Percentiles rank a stretch among this genome's conserved stretches.
phyloP scores from a whole-genome alignment of 2,113 vertebrate genomes.

The Sylvia atricapilla region DNA sequence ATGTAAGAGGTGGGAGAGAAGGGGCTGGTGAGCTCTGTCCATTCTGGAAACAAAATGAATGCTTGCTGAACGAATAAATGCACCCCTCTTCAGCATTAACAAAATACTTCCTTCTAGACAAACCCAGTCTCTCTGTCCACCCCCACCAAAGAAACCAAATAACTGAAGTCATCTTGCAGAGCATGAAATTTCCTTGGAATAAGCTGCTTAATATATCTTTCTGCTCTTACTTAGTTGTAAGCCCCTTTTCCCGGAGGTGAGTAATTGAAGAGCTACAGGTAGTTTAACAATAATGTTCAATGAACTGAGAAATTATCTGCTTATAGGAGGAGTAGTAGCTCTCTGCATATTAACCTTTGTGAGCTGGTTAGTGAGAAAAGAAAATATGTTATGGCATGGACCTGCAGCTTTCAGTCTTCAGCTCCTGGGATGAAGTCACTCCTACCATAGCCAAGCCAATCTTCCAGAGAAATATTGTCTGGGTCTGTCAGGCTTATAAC shows the following conservation, averaged over 20 bases:
- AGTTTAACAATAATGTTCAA: constrained; percentile 20
- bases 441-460: background rate
- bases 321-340: background rate
- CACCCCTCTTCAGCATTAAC: background rate
- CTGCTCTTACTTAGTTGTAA: background rate
- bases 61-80: background rate
- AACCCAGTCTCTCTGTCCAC: background rate
- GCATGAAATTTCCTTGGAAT: background rate
- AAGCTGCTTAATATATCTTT: background rate
- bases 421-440: background rate
- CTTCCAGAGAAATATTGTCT: background rate
- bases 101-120: background rate
- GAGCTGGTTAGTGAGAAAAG: background rate
- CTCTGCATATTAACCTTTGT: background rate
- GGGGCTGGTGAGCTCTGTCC: background rate
- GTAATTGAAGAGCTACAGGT: background rate
- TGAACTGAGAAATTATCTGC: background rate
- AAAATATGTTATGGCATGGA: background rate
- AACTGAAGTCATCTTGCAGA: background rate
- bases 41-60: background rate
- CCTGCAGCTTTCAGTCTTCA: background rate
- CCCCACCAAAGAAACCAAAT: background rate
- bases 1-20: background rate
- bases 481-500: background rate
- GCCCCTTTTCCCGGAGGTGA: background rate